These are phyloP conservation scores for Amblyornis subalaris DNA, from an alignment of 2,113 vertebrate species.

Conservation along the genomic window DNA sequence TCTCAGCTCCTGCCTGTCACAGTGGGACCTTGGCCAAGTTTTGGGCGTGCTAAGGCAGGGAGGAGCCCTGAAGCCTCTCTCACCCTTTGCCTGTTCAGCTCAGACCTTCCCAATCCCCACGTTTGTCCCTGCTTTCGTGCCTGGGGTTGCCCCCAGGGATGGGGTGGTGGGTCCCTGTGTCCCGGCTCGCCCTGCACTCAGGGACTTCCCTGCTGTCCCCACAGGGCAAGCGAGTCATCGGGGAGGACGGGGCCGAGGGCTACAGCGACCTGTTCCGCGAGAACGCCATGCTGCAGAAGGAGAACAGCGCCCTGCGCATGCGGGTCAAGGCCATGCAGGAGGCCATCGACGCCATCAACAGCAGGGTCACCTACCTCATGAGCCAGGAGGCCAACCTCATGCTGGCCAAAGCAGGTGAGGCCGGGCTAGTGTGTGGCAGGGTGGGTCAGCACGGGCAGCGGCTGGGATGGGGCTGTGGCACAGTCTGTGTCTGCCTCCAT, in stretches of 20 bases:
- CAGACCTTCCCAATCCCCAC: neutral
- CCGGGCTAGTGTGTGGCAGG: rapidly evolving
- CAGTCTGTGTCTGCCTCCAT: neutral
- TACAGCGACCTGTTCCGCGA: slow-evolving; percentile 91
- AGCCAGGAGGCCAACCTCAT: slow-evolving; percentile 89
- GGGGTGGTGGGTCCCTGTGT: rapidly evolving
- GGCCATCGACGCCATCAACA: slow-evolving; percentile 93
- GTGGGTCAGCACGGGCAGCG: neutral
- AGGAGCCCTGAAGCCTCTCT: neutral
- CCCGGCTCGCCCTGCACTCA: neutral
- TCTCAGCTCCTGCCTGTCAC: neutral
- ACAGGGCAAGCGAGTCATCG: slow-evolving; percentile 90
- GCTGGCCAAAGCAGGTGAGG: slow-evolving; percentile 88
- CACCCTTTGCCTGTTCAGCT: neutral
- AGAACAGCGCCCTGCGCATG: slow-evolving; percentile 85
- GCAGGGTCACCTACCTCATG: slow-evolving; percentile 88
- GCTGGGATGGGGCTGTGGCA: rapidly evolving
- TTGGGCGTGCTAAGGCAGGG: neutral
- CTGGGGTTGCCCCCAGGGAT: neutral
- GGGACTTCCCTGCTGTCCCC: neutral
- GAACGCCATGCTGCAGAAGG: slow-evolving; percentile 91
- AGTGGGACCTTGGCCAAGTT: neutral
- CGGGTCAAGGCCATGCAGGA: slow-evolving; percentile 97
- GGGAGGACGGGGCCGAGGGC: slow-evolving; percentile 85
- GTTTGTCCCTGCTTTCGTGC: neutral